Conservation (phyloP, 2,113 vertebrate genomes). For the Pelecanoides urinatrix region DNA sequence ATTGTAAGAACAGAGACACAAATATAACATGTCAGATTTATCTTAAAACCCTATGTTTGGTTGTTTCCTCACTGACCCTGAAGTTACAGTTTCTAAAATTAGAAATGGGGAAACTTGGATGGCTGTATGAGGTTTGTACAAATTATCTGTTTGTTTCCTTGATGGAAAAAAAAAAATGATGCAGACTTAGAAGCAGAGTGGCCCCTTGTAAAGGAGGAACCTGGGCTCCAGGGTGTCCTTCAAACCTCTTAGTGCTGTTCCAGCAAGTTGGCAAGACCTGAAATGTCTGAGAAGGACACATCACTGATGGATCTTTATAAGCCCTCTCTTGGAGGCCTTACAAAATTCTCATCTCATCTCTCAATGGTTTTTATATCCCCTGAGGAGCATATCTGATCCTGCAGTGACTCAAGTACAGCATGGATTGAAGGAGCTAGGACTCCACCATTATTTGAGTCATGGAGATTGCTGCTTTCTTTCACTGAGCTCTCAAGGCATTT, state of each 20-base stretch:
- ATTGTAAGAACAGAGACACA: not conserved
- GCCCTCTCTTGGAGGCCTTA: not conserved
- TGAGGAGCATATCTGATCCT: not conserved
- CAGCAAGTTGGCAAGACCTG: not conserved
- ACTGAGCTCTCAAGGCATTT: not conserved
- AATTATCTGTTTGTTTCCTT: not conserved
- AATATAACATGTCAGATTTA: not conserved
- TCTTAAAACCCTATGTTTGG: constrained; percentile 6
- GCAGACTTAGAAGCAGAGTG: not conserved
- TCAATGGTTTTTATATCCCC: not conserved
- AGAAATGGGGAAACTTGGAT: not conserved
- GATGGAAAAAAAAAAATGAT: not conserved
- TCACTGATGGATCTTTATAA: not conserved
- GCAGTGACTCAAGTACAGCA: not conserved
- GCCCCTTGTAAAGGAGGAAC: not conserved
- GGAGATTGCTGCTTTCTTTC: not conserved
- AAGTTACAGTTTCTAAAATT: not conserved
- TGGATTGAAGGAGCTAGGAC: not conserved
- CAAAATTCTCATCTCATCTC: not conserved
- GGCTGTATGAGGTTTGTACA: not conserved
- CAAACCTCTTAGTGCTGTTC: not conserved
- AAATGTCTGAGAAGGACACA: not conserved
- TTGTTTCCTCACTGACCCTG: not conserved
- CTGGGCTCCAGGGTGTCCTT: not conserved
- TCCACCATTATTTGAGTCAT: fast-evolving